A percentile compares a stretch with the other conserved stretches of the same genome.
Evolutionary conservation across 2,113 vertebrate species (phyloP).

Genomic region (Scomber scombrus): DNA sequence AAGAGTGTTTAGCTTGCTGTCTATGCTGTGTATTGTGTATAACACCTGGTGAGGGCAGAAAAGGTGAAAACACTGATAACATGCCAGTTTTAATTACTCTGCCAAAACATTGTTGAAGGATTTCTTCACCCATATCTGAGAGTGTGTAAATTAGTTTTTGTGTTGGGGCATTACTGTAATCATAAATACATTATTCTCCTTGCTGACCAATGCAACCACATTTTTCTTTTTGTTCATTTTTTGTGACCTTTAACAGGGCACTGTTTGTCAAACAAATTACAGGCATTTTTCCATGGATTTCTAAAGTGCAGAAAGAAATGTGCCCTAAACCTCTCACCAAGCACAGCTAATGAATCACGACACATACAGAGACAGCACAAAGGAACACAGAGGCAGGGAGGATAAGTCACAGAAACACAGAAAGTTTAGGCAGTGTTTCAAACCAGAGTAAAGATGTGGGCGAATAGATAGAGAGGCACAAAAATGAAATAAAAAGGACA

Average conservation of each 20-base stretch:
- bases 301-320: constrained; percentile 18
- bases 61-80: constrained; percentile 32
- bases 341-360: constrained; percentile 62
- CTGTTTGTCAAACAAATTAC: constrained; percentile 38
- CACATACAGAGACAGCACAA: constrained; percentile 22
- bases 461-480: constrained; percentile 32
- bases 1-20: too few species aligned
- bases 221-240: constrained; percentile 42
- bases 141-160: background rate
- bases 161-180: constrained; percentile 10
- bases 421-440: constrained; percentile 60
- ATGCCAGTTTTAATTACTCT: constrained; percentile 24
- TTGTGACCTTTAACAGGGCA: constrained; percentile 35
- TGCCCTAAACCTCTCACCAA: constrained; percentile 13
- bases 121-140: background rate
- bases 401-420: constrained; percentile 43
- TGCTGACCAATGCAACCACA: background rate
- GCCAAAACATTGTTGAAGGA: constrained; percentile 13
- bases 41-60: too few species aligned
- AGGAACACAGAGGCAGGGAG: constrained; percentile 20
- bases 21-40: too few species aligned
- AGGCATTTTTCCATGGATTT: constrained; percentile 25
- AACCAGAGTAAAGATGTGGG: constrained; percentile 43
- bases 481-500: constrained; percentile 10
- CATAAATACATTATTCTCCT: constrained; percentile 30